Conservation (phyloP, 1,140 invertebrate species). For the Heliconius eleuchia region DNA sequence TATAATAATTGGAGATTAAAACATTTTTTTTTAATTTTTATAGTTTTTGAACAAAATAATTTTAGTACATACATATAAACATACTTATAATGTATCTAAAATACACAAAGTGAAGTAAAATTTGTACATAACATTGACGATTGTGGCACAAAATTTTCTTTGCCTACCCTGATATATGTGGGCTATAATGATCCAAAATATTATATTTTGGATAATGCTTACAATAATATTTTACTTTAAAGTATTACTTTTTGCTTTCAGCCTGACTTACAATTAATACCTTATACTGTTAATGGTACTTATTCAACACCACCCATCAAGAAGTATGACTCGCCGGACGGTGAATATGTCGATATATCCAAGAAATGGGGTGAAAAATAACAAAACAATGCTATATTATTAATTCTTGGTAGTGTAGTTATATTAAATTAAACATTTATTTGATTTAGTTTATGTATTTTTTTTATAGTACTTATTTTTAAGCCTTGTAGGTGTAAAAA, state of each 20-base stretch:
- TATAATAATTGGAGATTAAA: too few relatives aligned
- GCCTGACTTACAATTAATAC: constrained; percentile 86
- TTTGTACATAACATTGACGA: too few relatives aligned
- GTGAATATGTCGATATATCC: constrained; percentile 91
- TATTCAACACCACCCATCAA: constrained; percentile 89
- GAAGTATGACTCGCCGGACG: constrained; percentile 89
- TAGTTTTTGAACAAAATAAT: too few relatives aligned
- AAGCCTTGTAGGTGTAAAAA: not conserved
- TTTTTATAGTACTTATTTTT: not conserved
- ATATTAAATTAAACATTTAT: constrained; percentile 28
- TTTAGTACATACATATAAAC: too few relatives aligned
- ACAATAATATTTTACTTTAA: not conserved
- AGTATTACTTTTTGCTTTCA: constrained; percentile 75
- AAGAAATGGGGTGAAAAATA: constrained; percentile 86
- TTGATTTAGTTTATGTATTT: not conserved
- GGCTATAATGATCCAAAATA: too few relatives aligned
- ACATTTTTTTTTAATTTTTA: too few relatives aligned
- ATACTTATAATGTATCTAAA: too few relatives aligned
- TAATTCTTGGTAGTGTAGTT: constrained; percentile 9
- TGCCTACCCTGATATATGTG: too few relatives aligned
- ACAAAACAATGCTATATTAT: not conserved
- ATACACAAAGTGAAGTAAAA: too few relatives aligned
- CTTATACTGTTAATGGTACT: constrained; percentile 86
- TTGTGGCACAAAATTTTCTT: too few relatives aligned
- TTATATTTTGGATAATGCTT: too few relatives aligned